These are phyloP conservation scores for Augochlora pura DNA, from an alignment of 1,140 invertebrate species.

Conservation along the genomic window DNA sequence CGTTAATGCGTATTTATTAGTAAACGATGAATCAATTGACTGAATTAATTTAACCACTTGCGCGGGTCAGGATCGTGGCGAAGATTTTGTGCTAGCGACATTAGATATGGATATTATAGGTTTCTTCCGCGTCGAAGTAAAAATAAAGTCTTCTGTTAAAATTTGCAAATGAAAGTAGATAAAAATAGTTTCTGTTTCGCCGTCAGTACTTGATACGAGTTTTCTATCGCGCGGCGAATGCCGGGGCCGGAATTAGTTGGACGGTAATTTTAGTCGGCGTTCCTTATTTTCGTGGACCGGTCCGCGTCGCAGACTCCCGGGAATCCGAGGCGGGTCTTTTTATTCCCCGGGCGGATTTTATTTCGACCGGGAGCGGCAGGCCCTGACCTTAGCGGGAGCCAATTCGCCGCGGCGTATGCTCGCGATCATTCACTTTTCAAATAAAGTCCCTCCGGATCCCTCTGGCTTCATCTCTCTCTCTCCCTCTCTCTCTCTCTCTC, in stretches of 20 bases:
- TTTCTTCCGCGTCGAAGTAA: too few species aligned
- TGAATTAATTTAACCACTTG: too few species aligned
- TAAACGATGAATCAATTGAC: too few species aligned
- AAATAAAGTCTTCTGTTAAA: too few species aligned
- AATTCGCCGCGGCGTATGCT: not conserved
- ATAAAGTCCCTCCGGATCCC: not conserved
- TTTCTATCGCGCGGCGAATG: too few species aligned
- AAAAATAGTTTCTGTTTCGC: too few species aligned
- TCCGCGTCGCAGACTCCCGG: conserved; percentile 1
- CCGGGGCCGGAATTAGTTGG: not conserved
- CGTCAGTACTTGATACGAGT: too few species aligned
- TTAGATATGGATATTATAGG: too few species aligned
- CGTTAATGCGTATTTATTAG: too few species aligned
- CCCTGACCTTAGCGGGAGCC: conserved; percentile 27
- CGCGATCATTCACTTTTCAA: conserved; percentile 27
- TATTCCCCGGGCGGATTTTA: conserved; percentile 23
- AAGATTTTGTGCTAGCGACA: too few species aligned
- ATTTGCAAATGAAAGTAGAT: too few species aligned
- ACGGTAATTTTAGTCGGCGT: conserved; percentile 30
- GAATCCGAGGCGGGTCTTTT: conserved; percentile 6
- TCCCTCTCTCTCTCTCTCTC: not conserved
- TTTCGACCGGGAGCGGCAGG: not conserved
- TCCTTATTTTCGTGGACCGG: conserved; percentile 12
- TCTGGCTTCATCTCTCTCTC: not conserved
- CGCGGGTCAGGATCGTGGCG: too few species aligned